Conservation (phyloP, 2,797 vertebrate genomes). For the Ambastaia sidthimunki region DNA sequence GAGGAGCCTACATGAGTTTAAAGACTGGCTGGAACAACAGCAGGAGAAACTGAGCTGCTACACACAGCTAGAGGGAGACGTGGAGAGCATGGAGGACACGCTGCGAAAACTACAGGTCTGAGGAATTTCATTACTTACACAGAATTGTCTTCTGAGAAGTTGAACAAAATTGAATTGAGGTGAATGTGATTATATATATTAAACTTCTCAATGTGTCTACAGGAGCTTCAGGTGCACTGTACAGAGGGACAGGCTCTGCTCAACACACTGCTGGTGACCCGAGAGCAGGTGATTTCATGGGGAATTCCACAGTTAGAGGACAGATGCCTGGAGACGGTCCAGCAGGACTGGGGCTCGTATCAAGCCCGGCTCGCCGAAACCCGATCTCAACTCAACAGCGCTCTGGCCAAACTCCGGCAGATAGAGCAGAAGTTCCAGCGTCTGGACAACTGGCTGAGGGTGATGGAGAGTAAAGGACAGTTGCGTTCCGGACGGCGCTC, state of each 20-base stretch:
- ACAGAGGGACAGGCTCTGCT: slow-evolving; percentile 89
- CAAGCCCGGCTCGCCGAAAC: slow-evolving; percentile 86
- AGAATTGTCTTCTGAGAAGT: no score
- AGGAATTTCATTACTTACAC: not conserved
- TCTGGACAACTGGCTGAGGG: slow-evolving; percentile 87
- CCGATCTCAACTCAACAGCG: slow-evolving; percentile 79
- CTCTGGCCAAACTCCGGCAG: slow-evolving; percentile 82
- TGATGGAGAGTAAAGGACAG: slow-evolving; percentile 82
- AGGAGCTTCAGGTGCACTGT: slow-evolving; percentile 89
- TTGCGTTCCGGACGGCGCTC: slow-evolving; percentile 82
- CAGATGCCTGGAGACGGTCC: slow-evolving; percentile 85
- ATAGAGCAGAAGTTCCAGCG: slow-evolving; percentile 88
- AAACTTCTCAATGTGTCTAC: not conserved
- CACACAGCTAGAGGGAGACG: slow-evolving; percentile 85
- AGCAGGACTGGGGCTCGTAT: slow-evolving; percentile 89
- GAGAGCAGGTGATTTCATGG: slow-evolving; percentile 89
- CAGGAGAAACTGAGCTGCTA: slow-evolving; percentile 83
- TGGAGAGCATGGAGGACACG: slow-evolving; percentile 83
- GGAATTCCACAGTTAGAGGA: slow-evolving; percentile 92
- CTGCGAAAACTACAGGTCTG: slow-evolving; percentile 88
- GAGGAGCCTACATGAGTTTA: slow-evolving; percentile 87
- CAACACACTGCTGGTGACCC: slow-evolving; percentile 81
- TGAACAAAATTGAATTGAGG: no score
- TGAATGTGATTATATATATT: not conserved
- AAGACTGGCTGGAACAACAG: slow-evolving; percentile 91